phyloP scores from a whole-genome alignment of 1,140 invertebrate species.

The Hycleus phaleratus region DNA sequence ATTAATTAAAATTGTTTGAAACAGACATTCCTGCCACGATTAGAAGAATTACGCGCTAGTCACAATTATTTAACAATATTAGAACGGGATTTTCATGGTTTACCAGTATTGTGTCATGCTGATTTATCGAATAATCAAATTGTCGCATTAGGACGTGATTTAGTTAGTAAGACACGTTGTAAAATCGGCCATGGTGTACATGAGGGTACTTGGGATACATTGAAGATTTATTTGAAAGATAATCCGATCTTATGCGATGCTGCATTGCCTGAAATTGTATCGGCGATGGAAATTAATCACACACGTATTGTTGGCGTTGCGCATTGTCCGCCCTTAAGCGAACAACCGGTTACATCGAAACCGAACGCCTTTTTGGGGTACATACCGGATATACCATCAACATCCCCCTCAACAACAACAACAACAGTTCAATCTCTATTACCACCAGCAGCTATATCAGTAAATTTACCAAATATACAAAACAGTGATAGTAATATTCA shows the following conservation, averaged over 20 bases:
- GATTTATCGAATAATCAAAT: constrained; percentile 71
- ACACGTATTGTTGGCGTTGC: constrained; percentile 56
- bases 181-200: constrained; percentile 49
- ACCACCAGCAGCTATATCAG: neutral
- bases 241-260: constrained; percentile 69
- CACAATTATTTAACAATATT: constrained; percentile 63
- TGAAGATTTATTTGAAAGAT: constrained; percentile 72
- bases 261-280: constrained; percentile 56
- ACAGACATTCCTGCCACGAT: constrained; percentile 65
- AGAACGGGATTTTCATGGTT: constrained; percentile 69
- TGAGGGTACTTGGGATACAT: constrained; percentile 57
- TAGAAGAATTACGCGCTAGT: constrained; percentile 66
- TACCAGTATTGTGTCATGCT: constrained; percentile 67
- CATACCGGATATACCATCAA: constrained; percentile 14
- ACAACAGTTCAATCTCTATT: neutral
- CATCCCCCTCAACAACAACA: constrained; percentile 7
- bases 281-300: constrained; percentile 58
- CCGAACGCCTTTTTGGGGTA: constrained; percentile 33
- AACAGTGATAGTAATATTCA: neutral
- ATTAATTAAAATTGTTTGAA: neutral
- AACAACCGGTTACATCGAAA: constrained; percentile 43
- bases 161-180: constrained; percentile 70
- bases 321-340: constrained; percentile 46
- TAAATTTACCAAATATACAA: constrained; percentile 1
- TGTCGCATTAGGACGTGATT: constrained; percentile 56